A percentile compares a stretch with the other conserved stretches of the same genome.
These are phyloP conservation scores for Aulostomus chinensis DNA, from an alignment of 2,797 vertebrate genomes.

Conservation along the genomic window DNA sequence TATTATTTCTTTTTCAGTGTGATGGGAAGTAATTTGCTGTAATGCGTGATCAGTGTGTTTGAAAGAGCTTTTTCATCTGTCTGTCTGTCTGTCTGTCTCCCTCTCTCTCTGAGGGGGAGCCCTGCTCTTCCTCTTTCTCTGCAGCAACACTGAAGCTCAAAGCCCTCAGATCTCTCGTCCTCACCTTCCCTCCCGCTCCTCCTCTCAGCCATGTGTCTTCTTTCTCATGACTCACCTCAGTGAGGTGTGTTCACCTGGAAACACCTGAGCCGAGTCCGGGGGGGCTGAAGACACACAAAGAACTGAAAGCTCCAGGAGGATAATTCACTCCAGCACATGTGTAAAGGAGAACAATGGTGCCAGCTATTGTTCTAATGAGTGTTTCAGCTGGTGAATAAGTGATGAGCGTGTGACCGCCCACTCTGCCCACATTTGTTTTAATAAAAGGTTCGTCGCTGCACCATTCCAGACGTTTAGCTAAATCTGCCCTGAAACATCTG, in stretches of 20 bases:
- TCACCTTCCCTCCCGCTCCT: slow-evolving; percentile 4
- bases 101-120: slow-evolving; percentile 55
- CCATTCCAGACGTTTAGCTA: slow-evolving; percentile 40
- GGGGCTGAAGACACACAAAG: no score
- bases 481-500: slow-evolving; percentile 46
- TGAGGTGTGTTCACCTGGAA: slow-evolving; percentile 14
- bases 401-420: slow-evolving; percentile 29
- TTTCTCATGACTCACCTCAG: background rate
- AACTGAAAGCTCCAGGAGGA: no score
- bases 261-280: no score
- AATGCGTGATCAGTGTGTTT: slow-evolving; percentile 65
- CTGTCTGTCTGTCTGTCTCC: slow-evolving; percentile 48
- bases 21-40: slow-evolving; percentile 72
- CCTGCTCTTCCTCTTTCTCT: slow-evolving; percentile 59
- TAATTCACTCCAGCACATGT: slow-evolving; percentile 37
- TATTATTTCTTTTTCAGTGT: slow-evolving; percentile 55
- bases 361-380: slow-evolving; percentile 47
- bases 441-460: slow-evolving; percentile 40
- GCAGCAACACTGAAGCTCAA: slow-evolving; percentile 49
- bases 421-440: slow-evolving; percentile 51
- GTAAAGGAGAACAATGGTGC: slow-evolving; percentile 39
- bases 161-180: slow-evolving; percentile 25
- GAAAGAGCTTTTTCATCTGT: slow-evolving; percentile 60
- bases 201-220: background rate
- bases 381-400: slow-evolving; percentile 41